Conservation (phyloP, 1,140 invertebrate genomes). For the Pogonognathellus flavescens region DNA sequence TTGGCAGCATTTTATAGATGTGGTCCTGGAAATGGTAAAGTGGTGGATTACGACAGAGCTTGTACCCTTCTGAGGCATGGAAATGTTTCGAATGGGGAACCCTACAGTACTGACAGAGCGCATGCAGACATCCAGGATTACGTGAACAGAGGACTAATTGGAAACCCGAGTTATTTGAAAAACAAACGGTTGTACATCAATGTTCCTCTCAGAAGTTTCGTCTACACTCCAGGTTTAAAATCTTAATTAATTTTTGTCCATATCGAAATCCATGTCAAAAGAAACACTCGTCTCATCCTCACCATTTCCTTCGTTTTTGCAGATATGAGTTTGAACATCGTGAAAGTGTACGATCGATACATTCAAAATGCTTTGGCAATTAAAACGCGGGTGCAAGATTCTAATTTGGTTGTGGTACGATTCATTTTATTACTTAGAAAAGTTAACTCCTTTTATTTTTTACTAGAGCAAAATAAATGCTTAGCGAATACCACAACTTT, state of each 20-base stretch:
- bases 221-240: conserved; percentile 49
- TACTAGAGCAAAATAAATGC: too few relatives aligned
- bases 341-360: conserved; percentile 39
- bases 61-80: conserved; percentile 26
- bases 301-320: neutral
- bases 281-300: neutral
- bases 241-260: neutral
- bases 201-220: conserved; percentile 16
- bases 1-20: conserved; percentile 41
- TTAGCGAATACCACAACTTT: too few relatives aligned
- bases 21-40: conserved; percentile 30
- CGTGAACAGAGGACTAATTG: conserved; percentile 41
- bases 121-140: conserved; percentile 47
- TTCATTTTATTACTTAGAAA: neutral
- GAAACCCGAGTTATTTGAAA: conserved; percentile 33
- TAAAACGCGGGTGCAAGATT: conserved; percentile 51
- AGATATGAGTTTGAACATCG: conserved; percentile 50
- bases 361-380: conserved; percentile 43
- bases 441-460: too few relatives aligned
- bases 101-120: neutral
- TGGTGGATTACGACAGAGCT: conserved; percentile 36
- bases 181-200: conserved; percentile 48
- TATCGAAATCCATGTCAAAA: neutral
- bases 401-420: conserved; percentile 6
- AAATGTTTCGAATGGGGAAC: neutral